Conservation (phyloP, 2,888 invertebrate species). For the Eupithecia insigniata region DNA sequence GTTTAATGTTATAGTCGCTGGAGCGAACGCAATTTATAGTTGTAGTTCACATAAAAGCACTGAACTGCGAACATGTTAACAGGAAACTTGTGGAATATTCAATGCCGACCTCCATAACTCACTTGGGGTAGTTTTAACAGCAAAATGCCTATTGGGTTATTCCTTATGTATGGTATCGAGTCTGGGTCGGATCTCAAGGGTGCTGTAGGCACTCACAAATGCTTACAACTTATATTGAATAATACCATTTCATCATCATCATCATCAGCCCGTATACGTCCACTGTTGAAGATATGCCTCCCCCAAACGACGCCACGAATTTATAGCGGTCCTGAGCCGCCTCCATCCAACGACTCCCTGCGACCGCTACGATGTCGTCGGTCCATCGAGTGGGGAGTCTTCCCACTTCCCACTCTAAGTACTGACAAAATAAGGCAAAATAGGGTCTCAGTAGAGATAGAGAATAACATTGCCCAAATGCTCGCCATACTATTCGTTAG, state of each 20-base stretch:
- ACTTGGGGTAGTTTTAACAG: conserved; percentile 16
- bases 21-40: neutral
- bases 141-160: conserved; percentile 29
- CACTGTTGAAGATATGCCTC: too few species aligned
- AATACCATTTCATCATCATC: too few species aligned
- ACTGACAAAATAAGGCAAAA: neutral
- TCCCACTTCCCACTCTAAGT: too few species aligned
- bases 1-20: neutral
- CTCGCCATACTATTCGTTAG: neutral
- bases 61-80: conserved; percentile 5
- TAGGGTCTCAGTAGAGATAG: neutral
- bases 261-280: too few species aligned
- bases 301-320: too few species aligned
- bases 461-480: neutral
- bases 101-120: conserved; percentile 11
- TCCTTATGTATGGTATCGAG: conserved; percentile 29
- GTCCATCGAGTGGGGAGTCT: too few species aligned
- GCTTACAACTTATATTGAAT: neutral
- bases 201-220: conserved; percentile 53
- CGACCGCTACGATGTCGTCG: too few species aligned
- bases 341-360: too few species aligned
- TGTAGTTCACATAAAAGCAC: neutral
- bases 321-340: too few species aligned
- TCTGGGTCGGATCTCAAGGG: conserved; percentile 14
- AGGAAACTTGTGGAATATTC: conserved; percentile 19